Base-by-base conservation (phyloP, 2,113 vertebrate species). In the Halcyon malimbica region DNA sequence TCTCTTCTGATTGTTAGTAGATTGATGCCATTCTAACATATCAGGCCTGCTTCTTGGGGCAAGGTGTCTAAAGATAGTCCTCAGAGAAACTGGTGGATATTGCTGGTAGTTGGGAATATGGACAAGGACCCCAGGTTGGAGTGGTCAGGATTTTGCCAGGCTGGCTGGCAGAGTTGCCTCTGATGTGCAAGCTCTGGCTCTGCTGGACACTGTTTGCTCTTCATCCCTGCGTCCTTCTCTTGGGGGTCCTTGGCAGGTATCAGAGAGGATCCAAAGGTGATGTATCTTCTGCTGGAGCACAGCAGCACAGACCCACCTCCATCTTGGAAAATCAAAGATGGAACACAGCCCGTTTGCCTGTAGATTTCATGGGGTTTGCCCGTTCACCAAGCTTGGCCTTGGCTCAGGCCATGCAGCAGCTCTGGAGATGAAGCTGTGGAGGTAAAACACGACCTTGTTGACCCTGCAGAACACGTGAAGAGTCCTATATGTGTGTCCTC, bases 161-260 rank as follows among this genome's bases (percentile, higher is more conserved):
- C 19, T 68, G n/a, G 5, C 31, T 69, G 64, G 8, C 46, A 79
- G 56, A 50, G 25, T 16, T 86, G 9, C 14, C 35, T 37, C 20
- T 44, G 20, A 4, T 51, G 18, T 35, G 11, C 3, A 2, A 28
- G 18, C 25, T 28, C 13, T 31, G 69, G 10, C 15, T 83, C 46
- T 86, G 16, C 35, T 73, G 42, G 28, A 17, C 1, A 0, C 26
- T 39, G 2, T 42, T 56, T 78, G 41, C 31, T 46, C 31, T 75
- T 89, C 18, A 7, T n/a, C 56, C 16, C 13, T 2, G 0, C 24
- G 13, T 33, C 2, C 0, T 26, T 84, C 53, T 46, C 29, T 68
- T 33, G 4, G 18, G 11, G 10, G 21, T 33, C 60, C 20, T 73
- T 73, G 53, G 44, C 5, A 26, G 16, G 13, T 33, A 29, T 33